phyloP scores from a whole-genome alignment of 2,888 invertebrate species.

The Trachelus troglodyta region DNA sequence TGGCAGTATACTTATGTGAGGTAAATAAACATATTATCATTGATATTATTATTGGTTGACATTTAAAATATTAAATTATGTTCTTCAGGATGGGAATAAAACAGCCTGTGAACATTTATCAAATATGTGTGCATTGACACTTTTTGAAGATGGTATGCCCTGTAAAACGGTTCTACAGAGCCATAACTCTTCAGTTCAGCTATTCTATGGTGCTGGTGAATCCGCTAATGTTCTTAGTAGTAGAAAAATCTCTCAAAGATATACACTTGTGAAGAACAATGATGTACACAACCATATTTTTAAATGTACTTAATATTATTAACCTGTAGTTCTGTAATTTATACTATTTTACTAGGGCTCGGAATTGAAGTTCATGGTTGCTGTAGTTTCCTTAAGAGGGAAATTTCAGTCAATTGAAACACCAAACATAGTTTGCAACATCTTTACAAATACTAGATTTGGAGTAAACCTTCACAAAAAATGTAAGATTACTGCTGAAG shows the following conservation, averaged over 20 bases:
- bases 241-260: constrained; percentile 65
- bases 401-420: constrained; percentile 59
- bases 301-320: not conserved
- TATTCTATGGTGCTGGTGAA: constrained; percentile 68
- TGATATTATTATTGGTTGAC: constrained; percentile 4
- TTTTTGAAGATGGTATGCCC: constrained; percentile 65
- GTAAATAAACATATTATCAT: constrained; percentile 45
- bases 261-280: constrained; percentile 62
- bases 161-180: constrained; percentile 46
- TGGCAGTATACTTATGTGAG: constrained; percentile 65
- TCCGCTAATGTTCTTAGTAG: constrained; percentile 63
- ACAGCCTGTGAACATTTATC: constrained; percentile 76
- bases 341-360: constrained; percentile 52
- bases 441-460: constrained; percentile 61
- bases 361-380: constrained; percentile 64
- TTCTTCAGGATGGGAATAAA: constrained; percentile 64
- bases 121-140: constrained; percentile 74
- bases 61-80: constrained; percentile 19
- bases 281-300: constrained; percentile 49
- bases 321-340: not conserved
- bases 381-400: constrained; percentile 64
- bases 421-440: constrained; percentile 51
- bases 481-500: constrained; percentile 58
- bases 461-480: constrained; percentile 60
- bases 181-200: constrained; percentile 51